Base-by-base conservation (phyloP, 2,797 vertebrate species). In the Pseudomugil gertrudae region DNA sequence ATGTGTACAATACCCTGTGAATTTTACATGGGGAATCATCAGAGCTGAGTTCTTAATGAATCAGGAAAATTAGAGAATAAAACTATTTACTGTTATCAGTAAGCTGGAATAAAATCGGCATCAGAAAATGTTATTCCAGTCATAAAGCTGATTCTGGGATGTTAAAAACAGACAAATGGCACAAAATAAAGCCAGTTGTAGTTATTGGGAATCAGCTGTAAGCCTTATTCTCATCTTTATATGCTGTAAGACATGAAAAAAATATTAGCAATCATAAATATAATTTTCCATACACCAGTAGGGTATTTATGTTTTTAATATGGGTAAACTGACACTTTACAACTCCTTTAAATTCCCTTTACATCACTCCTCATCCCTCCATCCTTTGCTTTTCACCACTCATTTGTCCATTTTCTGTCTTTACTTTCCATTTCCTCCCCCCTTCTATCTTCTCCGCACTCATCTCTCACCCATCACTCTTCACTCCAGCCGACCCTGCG, bases 381-480 rank as follows among this genome's bases (percentile, higher is more conserved):
- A 63, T 66, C 43, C 27, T 30, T 69, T 29, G 1, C 35, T 72
- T 65, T 54, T 78, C 33, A 55, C 6, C 48, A 63, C 47, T 57
- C 57, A 54, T 38, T 47, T 35, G 13, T 68, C 60, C 29, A 61
- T 75, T 60, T 57, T 66, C 57, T 32, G 8, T 32, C 51, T 59
- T 72, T 40, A 32, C 19, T 63, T 40, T 61, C 57, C 27, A 74
- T 71, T 76, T 56, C 53, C 57, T 76, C 74, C 72, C 35, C 53
- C 50, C 32, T n/a, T 72, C 66, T 54, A 67, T 75, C 56, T 58
- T 65, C 71, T 57, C 45, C 33, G 54, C 47, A 54, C 76, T 88
- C 75, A 85, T 81, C 83, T 78, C 83, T 80, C 76, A 81, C 69
- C 87, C 79, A 67, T 33, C 57, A 8, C 45, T 32, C 77, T 69